Evolutionary conservation across 2,113 vertebrate species (phyloP).

Genomic region (Kryptolebias marmoratus): DNA sequence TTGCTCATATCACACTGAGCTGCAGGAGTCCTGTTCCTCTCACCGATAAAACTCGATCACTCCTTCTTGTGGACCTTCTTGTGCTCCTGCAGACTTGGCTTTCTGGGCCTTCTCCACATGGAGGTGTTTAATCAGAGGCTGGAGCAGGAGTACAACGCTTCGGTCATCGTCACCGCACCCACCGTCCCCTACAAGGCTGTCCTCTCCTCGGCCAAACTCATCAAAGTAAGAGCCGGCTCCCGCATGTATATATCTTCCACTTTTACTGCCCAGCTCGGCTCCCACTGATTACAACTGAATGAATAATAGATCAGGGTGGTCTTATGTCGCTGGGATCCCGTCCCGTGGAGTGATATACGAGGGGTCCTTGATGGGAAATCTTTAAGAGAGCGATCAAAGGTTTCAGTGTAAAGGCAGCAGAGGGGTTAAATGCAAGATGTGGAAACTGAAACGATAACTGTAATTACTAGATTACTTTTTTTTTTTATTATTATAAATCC

Average conservation of each 20-base stretch:
- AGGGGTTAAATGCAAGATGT: too few relatives aligned
- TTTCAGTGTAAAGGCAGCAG: not conserved
- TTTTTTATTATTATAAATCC: not conserved
- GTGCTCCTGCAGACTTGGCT: slow-evolving; percentile 85
- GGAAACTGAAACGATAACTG: too few relatives aligned
- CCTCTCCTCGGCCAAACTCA: slow-evolving; percentile 91
- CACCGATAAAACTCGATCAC: slow-evolving; percentile 8
- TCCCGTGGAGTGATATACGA: slow-evolving; percentile 1
- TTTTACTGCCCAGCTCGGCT: not conserved
- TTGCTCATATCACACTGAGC: slow-evolving; percentile 3
- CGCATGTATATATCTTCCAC: slow-evolving; percentile 1
- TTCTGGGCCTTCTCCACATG: slow-evolving; percentile 96
- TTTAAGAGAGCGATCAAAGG: slow-evolving; percentile 4
- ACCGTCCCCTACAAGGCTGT: slow-evolving; percentile 95
- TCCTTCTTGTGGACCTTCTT: slow-evolving; percentile 13
- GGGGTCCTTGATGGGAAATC: not conserved
- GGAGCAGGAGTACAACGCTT: slow-evolving; percentile 95
- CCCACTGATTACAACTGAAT: not conserved
- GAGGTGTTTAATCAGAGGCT: slow-evolving; percentile 98
- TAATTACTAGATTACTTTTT: not conserved
- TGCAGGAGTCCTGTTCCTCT: slow-evolving; percentile 3
- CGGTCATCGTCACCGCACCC: slow-evolving; percentile 92
- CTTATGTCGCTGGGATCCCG: not conserved
- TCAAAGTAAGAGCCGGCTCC: slow-evolving; percentile 84
- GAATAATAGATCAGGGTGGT: slow-evolving; percentile 20